phyloP scores from a whole-genome alignment of 2,113 vertebrate genomes.

The Colossoma macropomum region DNA sequence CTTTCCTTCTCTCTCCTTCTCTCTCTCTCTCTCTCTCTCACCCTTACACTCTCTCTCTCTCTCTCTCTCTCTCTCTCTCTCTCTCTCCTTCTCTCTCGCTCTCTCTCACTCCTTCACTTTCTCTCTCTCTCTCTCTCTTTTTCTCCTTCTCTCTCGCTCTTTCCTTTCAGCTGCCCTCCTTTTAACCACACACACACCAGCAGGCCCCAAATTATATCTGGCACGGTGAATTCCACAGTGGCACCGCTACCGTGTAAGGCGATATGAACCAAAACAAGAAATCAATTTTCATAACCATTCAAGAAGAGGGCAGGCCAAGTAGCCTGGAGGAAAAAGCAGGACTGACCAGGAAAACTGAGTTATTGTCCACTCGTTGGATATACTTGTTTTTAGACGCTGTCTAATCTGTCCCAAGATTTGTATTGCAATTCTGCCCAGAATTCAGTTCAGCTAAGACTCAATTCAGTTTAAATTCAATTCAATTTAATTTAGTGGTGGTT shows the following conservation, averaged over 20 bases:
- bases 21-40: no score
- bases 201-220: conserved; percentile 68
- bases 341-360: conserved; percentile 63
- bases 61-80: no score
- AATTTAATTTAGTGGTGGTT: no score
- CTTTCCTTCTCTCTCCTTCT: no score
- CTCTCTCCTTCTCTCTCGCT: no score
- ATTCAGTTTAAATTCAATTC: no score
- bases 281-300: conserved; percentile 63
- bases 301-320: conserved; percentile 24
- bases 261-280: conserved; percentile 72
- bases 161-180: conserved; percentile 10
- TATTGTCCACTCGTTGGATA: conserved; percentile 51
- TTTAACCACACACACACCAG: conserved; percentile 15
- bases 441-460: no score
- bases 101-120: no score
- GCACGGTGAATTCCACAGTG: conserved; percentile 63
- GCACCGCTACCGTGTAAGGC: conserved; percentile 68
- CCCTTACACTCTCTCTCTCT: no score
- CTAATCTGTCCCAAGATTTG: conserved; percentile 64
- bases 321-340: conserved; percentile 57
- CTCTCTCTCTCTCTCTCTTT: conserved; percentile 10
- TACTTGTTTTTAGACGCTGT: conserved; percentile 32
- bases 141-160: conserved; percentile 4
- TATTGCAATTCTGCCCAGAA: conserved; percentile 35